Evolutionary conservation across 2,888 invertebrate species (phyloP), one percentile per base, ranked within the genome.

Genomic region (Julus scanicus): DNA sequence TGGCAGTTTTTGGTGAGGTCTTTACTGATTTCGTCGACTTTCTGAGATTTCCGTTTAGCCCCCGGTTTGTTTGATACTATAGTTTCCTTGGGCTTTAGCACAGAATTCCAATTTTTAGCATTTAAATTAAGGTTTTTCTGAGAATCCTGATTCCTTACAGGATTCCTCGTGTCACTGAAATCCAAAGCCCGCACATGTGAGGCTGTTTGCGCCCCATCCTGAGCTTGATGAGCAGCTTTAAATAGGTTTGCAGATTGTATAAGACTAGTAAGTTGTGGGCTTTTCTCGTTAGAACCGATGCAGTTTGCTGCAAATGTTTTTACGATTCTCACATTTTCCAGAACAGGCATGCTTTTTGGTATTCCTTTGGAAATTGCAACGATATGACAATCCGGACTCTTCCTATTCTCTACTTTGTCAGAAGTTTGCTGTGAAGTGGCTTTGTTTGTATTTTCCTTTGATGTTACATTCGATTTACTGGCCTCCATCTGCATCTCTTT

Each of bases 191-290:
- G 80, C 4, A 80, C 80, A 4, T 80, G 80, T 11, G 80, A 80
- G 29, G 8, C 37, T 0, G 37, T 11, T 80, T 29, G 80, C 11
- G 11, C 80, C 37, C 37, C 37, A 11, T 1, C 80, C 37, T 80
- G 37, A 80, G 2, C 80, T 13, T 13, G 80, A 37, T 80, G 9
- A 80, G 37, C 29, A 11, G 37, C 1, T 20, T 80, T 80, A 37
- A 80, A 37, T 37, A 80, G 80, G 13, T 13, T 80, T 13, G 80
- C 80, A 80, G 80, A 37, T 37, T 80, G 80, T 37, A 80, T 37
- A 13, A 80, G 20, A 80, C 80, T 80, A 80, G 80, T 80, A 13
- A 80, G 80, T 37, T 80, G 80, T 11, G 80, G 80, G 37, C 80
- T 80, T 80, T 80, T 80, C 37, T 80, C 80, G 29, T 20, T 80